These are phyloP conservation scores for Polydrusus tereticollis DNA, from an alignment of 2,888 invertebrate species.

Conservation along the genomic window DNA sequence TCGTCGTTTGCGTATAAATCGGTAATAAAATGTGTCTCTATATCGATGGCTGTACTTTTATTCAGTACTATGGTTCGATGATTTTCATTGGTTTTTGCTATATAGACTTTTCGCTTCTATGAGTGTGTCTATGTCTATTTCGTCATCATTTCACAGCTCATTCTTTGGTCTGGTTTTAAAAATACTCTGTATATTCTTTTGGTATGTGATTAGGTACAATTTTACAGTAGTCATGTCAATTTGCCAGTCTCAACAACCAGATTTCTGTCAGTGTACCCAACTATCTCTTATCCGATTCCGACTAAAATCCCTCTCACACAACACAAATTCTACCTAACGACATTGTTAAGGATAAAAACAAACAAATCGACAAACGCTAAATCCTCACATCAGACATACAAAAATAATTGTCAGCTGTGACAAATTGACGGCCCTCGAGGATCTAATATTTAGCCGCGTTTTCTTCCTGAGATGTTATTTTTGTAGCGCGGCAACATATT, in stretches of 20 bases:
- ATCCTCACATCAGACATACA: slow-evolving; percentile 23
- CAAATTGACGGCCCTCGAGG: slow-evolving; percentile 41
- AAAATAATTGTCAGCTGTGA: slow-evolving; percentile 43
- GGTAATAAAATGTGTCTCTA: slow-evolving; percentile 21
- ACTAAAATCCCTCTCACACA: slow-evolving; percentile 7
- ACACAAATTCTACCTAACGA: slow-evolving; percentile 18
- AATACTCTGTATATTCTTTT: too few relatives aligned
- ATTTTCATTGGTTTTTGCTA: background rate
- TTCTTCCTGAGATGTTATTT: slow-evolving; percentile 35
- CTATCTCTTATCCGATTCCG: background rate
- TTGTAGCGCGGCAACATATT: slow-evolving; percentile 35
- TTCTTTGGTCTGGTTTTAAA: too few relatives aligned
- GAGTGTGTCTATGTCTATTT: too few relatives aligned
- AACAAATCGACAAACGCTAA: slow-evolving; percentile 31
- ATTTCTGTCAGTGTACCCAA: background rate
- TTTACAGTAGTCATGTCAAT: too few relatives aligned
- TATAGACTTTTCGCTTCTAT: too few relatives aligned
- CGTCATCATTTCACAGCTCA: too few relatives aligned
- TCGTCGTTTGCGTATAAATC: slow-evolving; percentile 30
- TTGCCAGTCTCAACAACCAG: background rate
- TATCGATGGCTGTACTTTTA: too few relatives aligned
- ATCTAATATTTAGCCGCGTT: slow-evolving; percentile 38
- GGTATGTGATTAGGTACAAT: too few relatives aligned
- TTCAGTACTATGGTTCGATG: background rate
- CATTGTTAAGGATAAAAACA: slow-evolving; percentile 35